Conservation (phyloP, 1,140 invertebrate genomes). For the Zaprionus capensis region DNA sequence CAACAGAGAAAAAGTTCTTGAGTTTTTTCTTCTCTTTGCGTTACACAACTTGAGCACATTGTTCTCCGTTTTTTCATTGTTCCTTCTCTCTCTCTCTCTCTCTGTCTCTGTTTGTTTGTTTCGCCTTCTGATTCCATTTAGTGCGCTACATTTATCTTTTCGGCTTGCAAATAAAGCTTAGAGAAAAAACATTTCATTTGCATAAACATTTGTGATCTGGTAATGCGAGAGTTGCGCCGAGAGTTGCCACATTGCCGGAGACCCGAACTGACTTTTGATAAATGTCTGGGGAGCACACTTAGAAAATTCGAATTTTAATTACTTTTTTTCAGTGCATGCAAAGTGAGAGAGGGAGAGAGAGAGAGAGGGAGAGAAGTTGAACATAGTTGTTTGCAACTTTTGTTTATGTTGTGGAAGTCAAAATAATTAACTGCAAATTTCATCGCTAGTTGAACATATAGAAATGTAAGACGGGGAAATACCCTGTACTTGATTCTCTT, state of each 20-base stretch:
- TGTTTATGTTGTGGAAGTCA: neutral
- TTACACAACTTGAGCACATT: constrained; percentile 35
- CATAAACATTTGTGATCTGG: constrained; percentile 30
- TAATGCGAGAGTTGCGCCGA: neutral
- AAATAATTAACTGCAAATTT: constrained; percentile 1
- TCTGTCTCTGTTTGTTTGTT: neutral
- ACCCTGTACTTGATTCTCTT: neutral
- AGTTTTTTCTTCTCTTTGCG: constrained; percentile 29
- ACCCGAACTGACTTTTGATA: neutral
- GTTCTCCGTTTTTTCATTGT: constrained; percentile 11
- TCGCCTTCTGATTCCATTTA: constrained; percentile 24
- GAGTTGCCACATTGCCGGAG: neutral
- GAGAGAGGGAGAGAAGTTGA: neutral
- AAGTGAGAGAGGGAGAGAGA: too few species aligned
- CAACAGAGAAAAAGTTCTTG: constrained; percentile 35
- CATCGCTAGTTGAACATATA: neutral
- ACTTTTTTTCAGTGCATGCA: neutral
- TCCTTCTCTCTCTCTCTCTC: constrained; percentile 4
- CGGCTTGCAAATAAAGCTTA: constrained; percentile 17
- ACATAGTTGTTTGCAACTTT: neutral
- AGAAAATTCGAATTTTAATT: neutral
- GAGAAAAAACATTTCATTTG: constrained; percentile 33
- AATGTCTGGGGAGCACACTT: neutral
- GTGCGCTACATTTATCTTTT: constrained; percentile 37
- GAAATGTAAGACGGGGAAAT: neutral